Base-by-base conservation (phyloP, 2,797 vertebrate species). In the Sebastes minor region DNA sequence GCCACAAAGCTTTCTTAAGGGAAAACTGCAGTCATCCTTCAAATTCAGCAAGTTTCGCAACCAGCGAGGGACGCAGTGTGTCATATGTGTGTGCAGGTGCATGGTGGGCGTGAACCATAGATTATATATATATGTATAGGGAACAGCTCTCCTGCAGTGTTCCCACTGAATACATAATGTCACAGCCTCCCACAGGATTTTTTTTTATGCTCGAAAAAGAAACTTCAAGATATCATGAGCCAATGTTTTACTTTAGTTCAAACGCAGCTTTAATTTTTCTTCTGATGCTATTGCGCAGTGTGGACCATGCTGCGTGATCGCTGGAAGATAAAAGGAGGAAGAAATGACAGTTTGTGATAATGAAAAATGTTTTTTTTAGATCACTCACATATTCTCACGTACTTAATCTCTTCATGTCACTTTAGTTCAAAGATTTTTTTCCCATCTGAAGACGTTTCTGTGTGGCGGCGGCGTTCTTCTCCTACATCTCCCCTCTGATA, bases 21-120 rank as follows among this genome's bases (percentile, higher is more conserved):
- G 35, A 46, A 68, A 78, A 61, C 20, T 62, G 25, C 28, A 38
- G 55, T 61, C 64, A 76, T 79, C 61, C 53, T 67, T 83, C 61
- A 79, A 53, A 69, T 42, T 69, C 65, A 56, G 55, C 11, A 27
- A 38, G 3, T 18, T 53, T 30, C 28, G 4, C 7, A 14, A 63
- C 28, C 6, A 38, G 16, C 18, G 14, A 27, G 27, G 14, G 22
- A 67, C n/a, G 8, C 67, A 33, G 20, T 12, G 33, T 52, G 56
- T 23, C 25, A 16, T 42, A 18, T 66, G 30, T 57, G 55, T 28
- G 23, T 63, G 60, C 27, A 64, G 30, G 74, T 66, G 71, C 42
- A 42, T 16, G n/a, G n/a, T 71, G 65, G 35, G 18, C 1, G 4
- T 30, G 33, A 68, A 56, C 12, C 18, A 42, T 18, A 22, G 11